Percentiles rank a stretch among this genome's conserved stretches.
Evolutionary conservation across 1,140 invertebrate genomes (phyloP).

Genomic region (Himalopsyche phryganea): DNA sequence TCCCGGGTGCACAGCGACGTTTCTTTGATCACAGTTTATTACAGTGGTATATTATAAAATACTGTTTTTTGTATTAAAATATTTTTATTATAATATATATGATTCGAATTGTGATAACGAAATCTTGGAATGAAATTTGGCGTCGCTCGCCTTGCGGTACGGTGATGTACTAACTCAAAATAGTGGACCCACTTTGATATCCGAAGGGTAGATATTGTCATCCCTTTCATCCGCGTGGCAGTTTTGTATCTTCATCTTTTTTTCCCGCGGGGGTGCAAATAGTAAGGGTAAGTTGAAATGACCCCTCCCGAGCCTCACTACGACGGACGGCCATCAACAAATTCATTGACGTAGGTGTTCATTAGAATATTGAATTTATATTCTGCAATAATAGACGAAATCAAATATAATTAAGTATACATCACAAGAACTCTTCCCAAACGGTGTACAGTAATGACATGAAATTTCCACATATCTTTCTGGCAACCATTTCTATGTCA

Average conservation of each 20-base stretch:
- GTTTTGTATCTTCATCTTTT: not conserved
- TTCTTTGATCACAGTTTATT: too few species aligned
- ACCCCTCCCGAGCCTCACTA: constrained; percentile 8
- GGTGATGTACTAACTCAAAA: constrained; percentile 28
- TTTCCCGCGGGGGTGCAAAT: constrained; percentile 3
- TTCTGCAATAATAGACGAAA: too few species aligned
- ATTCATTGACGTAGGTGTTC: constrained; percentile 2
- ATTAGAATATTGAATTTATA: too few species aligned
- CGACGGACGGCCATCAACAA: constrained; percentile 8
- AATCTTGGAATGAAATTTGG: constrained; percentile 13
- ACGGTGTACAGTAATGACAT: too few species aligned
- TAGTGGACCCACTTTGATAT: constrained; percentile 12
- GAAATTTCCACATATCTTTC: too few species aligned
- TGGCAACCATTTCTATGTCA: too few species aligned
- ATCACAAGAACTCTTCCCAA: too few species aligned
- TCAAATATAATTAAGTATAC: too few species aligned
- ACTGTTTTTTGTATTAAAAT: too few species aligned
- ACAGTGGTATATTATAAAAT: too few species aligned
- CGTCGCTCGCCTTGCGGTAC: constrained; percentile 30
- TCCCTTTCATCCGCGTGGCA: not conserved
- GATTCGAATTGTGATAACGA: not conserved
- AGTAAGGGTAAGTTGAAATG: constrained; percentile 4
- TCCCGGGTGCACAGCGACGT: too few species aligned
- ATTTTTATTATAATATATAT: too few species aligned
- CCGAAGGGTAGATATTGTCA: constrained; percentile 3